These are phyloP conservation scores for Halictus ligatus DNA, from an alignment of 2,888 invertebrate genomes.

Conservation along the genomic window DNA sequence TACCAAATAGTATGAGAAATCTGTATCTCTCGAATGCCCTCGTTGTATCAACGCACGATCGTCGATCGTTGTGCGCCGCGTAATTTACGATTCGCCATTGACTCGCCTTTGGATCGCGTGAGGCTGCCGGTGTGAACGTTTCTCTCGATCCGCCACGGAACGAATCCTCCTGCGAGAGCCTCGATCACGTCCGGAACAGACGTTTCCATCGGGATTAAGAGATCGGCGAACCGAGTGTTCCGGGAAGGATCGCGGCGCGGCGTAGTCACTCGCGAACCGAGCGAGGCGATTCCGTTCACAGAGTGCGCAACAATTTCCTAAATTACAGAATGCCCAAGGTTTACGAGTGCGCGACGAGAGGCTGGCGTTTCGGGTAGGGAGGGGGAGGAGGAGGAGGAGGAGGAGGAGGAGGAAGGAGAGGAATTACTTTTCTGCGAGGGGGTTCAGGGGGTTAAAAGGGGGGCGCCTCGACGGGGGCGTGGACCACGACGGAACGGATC, in stretches of 20 bases:
- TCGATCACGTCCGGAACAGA: slow-evolving; percentile 1
- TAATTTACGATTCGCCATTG: slow-evolving; percentile 44
- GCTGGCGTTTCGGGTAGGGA: slow-evolving; percentile 41
- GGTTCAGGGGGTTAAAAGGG: slow-evolving; percentile 10
- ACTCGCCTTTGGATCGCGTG: slow-evolving; percentile 11
- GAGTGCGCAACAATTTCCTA: slow-evolving; percentile 77
- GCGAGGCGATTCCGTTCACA: slow-evolving; percentile 59
- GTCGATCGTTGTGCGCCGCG: slow-evolving; percentile 36
- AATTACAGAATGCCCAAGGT: slow-evolving; percentile 80
- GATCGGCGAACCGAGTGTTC: neutral
- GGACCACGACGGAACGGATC: slow-evolving; percentile 45
- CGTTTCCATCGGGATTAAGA: neutral
- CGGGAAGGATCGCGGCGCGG: slow-evolving; percentile 34
- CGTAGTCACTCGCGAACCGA: slow-evolving; percentile 59
- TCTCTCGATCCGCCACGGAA: neutral
- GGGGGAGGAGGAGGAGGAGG: neutral
- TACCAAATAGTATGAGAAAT: neutral
- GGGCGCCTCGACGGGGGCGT: slow-evolving; percentile 22
- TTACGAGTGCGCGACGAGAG: slow-evolving; percentile 71
- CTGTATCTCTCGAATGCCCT: slow-evolving; percentile 1
- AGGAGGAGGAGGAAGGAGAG: neutral
- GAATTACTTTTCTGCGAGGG: slow-evolving; percentile 23
- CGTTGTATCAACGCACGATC: slow-evolving; percentile 35
- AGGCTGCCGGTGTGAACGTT: neutral
- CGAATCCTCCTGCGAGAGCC: neutral